phyloP scores from a whole-genome alignment of 2,113 vertebrate genomes.

The Rhabdomys dilectus region DNA sequence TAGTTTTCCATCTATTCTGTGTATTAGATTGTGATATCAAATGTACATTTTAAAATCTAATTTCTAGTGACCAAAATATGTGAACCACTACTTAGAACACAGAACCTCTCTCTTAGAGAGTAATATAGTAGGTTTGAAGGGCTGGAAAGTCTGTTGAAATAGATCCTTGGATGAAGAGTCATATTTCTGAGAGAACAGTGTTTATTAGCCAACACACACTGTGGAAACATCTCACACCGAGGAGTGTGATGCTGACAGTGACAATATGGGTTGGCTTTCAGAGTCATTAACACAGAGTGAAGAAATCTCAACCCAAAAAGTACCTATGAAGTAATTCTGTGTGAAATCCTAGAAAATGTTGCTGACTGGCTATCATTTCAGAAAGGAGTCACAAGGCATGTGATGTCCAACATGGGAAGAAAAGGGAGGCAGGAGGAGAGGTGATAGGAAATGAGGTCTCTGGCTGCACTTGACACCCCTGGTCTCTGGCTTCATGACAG shows the following conservation, averaged over 20 bases:
- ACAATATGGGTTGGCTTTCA: no score
- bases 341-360: background rate
- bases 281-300: background rate
- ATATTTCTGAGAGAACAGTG: background rate
- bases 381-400: background rate
- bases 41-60: slow-evolving; percentile 15
- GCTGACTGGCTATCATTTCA: background rate
- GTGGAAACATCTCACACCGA: background rate
- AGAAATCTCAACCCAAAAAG: background rate
- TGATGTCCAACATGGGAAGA: background rate
- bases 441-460: background rate
- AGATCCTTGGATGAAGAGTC: background rate
- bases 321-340: background rate
- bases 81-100: background rate
- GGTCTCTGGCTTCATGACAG: background rate
- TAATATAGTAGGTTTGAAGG: background rate
- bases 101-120: background rate
- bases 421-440: background rate
- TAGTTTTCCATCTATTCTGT: background rate
- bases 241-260: background rate
- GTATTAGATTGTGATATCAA: background rate
- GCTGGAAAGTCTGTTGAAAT: background rate
- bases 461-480: background rate
- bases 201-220: background rate
- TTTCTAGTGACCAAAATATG: background rate